Conservation (phyloP, 2,797 vertebrate species). For the Pseudomugil gertrudae region DNA sequence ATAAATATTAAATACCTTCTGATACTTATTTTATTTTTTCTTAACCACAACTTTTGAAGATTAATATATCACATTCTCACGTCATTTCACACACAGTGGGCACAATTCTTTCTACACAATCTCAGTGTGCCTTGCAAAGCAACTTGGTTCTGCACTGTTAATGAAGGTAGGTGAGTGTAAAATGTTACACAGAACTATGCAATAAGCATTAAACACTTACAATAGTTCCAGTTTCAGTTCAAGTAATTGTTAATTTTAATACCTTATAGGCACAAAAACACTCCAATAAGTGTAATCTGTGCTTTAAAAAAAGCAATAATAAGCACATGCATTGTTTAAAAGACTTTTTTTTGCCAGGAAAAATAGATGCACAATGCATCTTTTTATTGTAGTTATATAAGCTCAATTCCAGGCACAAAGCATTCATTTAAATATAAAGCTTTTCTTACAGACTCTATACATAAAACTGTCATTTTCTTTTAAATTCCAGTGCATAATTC, state of each 20-base stretch:
- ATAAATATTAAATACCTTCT: neutral
- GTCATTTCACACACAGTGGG: conserved; percentile 12
- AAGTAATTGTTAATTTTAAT: neutral
- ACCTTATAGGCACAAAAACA: conserved; percentile 9
- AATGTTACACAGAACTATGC: conserved; percentile 9
- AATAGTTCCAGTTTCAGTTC: neutral
- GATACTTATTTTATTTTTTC: conserved; percentile 2
- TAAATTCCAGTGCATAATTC: conserved; percentile 75
- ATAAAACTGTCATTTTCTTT: conserved; percentile 60
- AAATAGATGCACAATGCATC: conserved; percentile 17
- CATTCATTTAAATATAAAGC: conserved; percentile 60
- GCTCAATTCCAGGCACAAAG: conserved; percentile 38
- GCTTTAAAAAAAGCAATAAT: conserved; percentile 2
- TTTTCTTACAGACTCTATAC: conserved; percentile 48
- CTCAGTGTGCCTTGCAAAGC: neutral
- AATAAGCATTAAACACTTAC: neutral
- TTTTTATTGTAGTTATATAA: conserved; percentile 13
- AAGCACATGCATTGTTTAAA: neutral
- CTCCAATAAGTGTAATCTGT: conserved; percentile 12
- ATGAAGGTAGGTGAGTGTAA: conserved; percentile 2
- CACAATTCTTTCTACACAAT: conserved; percentile 20
- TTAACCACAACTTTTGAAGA: too few relatives aligned
- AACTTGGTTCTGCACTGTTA: conserved; percentile 12
- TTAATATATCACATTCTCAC: conserved; percentile 13
- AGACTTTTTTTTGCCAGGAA: conserved; percentile 27